phyloP scores from a whole-genome alignment of 1,140 invertebrate species.

The Bombyx mandarina region DNA sequence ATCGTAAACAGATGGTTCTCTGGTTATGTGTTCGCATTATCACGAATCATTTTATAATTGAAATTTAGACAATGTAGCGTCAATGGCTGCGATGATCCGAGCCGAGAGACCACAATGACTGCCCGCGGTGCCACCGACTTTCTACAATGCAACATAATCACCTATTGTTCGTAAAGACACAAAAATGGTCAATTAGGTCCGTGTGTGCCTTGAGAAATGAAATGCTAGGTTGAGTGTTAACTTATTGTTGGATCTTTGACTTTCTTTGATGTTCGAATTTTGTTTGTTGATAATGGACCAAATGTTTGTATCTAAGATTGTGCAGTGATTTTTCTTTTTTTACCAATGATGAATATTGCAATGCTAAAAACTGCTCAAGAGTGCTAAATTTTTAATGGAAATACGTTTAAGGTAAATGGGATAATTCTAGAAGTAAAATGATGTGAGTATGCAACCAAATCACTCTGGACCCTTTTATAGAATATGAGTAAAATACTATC shows the following conservation, averaged over 20 bases:
- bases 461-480: no score
- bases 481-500: no score
- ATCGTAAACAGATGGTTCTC: conserved; percentile 63
- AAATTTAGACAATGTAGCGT: conserved; percentile 45
- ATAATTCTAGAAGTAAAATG: no score
- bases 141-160: conserved; percentile 58
- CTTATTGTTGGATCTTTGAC: no score
- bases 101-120: conserved; percentile 51
- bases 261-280: no score
- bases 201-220: background rate
- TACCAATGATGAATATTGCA: background rate
- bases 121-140: conserved; percentile 45
- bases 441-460: no score
- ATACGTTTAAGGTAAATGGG: no score
- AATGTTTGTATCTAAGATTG: background rate
- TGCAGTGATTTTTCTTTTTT: background rate
- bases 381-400: no score
- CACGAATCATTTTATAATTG: conserved; percentile 55
- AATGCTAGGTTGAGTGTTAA: background rate
- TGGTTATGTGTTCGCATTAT: conserved; percentile 38
- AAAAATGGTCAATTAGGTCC: conserved; percentile 51
- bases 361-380: no score
- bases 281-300: no score
- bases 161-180: conserved; percentile 57
- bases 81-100: conserved; percentile 29